Evolutionary conservation across 2,113 vertebrate genomes (phyloP).

Genomic region (Dissostichus mawsoni): DNA sequence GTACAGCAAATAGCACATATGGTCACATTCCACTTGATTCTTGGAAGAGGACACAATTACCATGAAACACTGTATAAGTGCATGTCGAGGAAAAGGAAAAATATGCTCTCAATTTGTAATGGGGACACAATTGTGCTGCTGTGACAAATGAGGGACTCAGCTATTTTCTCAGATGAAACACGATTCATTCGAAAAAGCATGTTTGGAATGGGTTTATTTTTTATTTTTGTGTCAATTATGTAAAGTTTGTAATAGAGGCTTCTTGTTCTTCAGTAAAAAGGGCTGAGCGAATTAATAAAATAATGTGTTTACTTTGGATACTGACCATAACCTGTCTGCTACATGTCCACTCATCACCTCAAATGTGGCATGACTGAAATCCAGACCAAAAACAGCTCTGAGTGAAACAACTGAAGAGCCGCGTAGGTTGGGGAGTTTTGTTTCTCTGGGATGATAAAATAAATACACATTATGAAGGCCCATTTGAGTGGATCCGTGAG

Average conservation of each 20-base stretch:
- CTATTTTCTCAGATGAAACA: neutral
- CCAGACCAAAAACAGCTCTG: neutral
- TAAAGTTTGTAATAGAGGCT: neutral
- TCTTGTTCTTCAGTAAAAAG: neutral
- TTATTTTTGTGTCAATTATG: neutral
- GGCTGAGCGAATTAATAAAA: no score
- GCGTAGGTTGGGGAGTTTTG: neutral
- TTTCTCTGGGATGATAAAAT: neutral
- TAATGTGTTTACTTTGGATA: constrained; percentile 11
- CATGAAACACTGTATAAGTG: constrained; percentile 8
- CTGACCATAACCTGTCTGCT: neutral
- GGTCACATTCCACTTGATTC: constrained; percentile 28
- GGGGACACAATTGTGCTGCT: neutral
- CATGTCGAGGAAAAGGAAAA: constrained; percentile 13
- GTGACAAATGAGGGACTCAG: neutral
- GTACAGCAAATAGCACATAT: constrained; percentile 37
- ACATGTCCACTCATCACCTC: neutral
- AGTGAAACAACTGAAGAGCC: neutral
- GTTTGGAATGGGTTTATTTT: neutral
- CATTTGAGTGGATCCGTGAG: neutral
- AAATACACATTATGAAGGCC: neutral
- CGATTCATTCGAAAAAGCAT: neutral
- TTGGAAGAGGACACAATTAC: neutral
- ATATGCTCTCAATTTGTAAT: neutral
- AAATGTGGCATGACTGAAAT: constrained; percentile 1